A percentile compares a stretch with the other conserved stretches of the same genome.
Conservation (phyloP, 2,888 invertebrate species). For the Microdon myrmicae region DNA sequence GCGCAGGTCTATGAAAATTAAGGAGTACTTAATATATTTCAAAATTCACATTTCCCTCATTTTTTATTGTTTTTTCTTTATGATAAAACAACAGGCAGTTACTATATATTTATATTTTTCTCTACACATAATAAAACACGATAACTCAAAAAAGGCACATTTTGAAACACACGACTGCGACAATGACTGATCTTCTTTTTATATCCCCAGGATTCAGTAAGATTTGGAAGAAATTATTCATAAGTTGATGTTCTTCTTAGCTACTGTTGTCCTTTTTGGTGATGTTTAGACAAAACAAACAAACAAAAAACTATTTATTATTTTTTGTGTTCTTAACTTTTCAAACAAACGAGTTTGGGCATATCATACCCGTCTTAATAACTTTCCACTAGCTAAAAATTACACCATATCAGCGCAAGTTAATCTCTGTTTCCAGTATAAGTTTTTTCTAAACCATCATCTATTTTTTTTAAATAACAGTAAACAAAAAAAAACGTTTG, state of each 20-base stretch:
- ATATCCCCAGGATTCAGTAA: conserved; percentile 21
- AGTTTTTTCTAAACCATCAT: conserved; percentile 8
- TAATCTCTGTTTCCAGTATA: conserved; percentile 15
- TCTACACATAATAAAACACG: conserved; percentile 32
- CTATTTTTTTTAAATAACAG: conserved; percentile 13
- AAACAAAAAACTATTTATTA: too few relatives aligned
- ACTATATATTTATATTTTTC: conserved; percentile 13
- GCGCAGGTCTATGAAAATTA: not conserved
- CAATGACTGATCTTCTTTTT: conserved; percentile 32
- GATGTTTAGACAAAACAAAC: too few relatives aligned
- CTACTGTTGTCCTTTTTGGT: conserved; percentile 46
- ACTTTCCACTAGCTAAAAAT: conserved; percentile 39
- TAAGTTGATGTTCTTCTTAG: conserved; percentile 43
- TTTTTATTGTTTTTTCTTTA: conserved; percentile 4
- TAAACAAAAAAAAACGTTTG: conserved; percentile 10
- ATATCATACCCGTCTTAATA: conserved; percentile 5
- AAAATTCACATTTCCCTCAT: too few relatives aligned
- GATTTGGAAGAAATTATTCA: conserved; percentile 36
- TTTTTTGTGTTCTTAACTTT: not conserved
- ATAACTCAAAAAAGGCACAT: conserved; percentile 51
- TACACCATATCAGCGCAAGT: too few relatives aligned
- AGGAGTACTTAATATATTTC: too few relatives aligned
- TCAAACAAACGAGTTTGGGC: conserved; percentile 12
- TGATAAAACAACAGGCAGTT: conserved; percentile 28
- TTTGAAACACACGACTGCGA: conserved; percentile 45